These are phyloP conservation scores for Myrmecobius fasciatus DNA, from an alignment of 2,113 vertebrate species.

Conservation along the genomic window DNA sequence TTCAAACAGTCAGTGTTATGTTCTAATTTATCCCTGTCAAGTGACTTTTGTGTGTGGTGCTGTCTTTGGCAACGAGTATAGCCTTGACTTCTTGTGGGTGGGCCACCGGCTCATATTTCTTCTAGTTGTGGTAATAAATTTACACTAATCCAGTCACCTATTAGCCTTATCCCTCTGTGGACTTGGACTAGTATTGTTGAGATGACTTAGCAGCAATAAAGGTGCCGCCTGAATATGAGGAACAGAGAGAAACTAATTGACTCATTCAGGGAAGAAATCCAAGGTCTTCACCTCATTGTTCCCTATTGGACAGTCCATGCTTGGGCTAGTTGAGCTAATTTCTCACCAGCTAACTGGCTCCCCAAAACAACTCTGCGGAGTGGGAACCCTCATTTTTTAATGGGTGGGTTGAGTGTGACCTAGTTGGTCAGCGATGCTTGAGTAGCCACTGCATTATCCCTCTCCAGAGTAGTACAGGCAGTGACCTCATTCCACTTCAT, in stretches of 20 bases:
- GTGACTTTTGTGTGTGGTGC: not conserved
- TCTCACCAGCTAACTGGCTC: not conserved
- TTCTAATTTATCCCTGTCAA: not conserved
- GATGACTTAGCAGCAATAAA: not conserved
- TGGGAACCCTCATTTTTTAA: not conserved
- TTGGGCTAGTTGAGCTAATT: not conserved
- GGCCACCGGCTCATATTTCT: not conserved
- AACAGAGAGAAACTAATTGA: not conserved
- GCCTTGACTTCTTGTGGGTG: not conserved
- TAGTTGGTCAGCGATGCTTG: not conserved
- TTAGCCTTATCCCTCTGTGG: not conserved
- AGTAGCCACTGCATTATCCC: not conserved
- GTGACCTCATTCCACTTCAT: not conserved
- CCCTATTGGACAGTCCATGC: not conserved
- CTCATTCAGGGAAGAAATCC: not conserved
- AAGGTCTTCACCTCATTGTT: not conserved
- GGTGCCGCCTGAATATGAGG: not conserved
- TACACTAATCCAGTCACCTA: not conserved
- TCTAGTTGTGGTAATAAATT: not conserved
- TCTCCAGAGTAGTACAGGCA: not conserved
- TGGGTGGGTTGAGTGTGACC: not conserved
- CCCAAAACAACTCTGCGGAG: not conserved
- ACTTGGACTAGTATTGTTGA: not conserved
- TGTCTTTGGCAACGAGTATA: not conserved
- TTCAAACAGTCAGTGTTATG: not conserved